Conservation (phyloP, 2,888 invertebrate genomes). For the Bombylius discolor region DNA sequence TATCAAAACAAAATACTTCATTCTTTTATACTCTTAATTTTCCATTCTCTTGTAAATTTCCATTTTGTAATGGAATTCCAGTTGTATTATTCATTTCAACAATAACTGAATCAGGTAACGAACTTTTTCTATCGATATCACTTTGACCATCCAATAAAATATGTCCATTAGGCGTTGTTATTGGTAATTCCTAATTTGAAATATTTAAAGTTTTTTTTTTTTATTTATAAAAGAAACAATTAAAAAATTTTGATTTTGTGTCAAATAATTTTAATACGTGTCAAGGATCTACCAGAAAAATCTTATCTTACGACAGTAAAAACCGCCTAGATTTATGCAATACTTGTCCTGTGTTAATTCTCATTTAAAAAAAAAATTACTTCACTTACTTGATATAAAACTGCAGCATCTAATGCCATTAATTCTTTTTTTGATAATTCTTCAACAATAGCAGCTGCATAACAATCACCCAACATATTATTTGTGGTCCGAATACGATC, state of each 20-base stretch:
- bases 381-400: constrained; percentile 39
- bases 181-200: constrained; percentile 17
- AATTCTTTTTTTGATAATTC: constrained; percentile 69
- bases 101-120: constrained; percentile 44
- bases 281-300: too few species aligned
- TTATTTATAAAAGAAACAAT: not conserved
- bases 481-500: constrained; percentile 78
- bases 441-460: constrained; percentile 74
- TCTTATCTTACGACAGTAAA: too few species aligned
- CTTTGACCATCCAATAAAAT: constrained; percentile 40
- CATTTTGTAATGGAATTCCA: constrained; percentile 16
- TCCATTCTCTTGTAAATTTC: not conserved
- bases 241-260: not conserved
- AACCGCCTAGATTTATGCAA: too few species aligned
- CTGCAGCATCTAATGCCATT: constrained; percentile 59
- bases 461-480: constrained; percentile 79
- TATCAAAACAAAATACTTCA: too few species aligned
- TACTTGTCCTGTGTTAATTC: too few species aligned
- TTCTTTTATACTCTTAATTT: not conserved
- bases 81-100: constrained; percentile 41
- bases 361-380: too few species aligned
- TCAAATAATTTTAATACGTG: not conserved
- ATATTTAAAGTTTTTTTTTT: not conserved
- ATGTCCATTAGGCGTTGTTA: constrained; percentile 39
- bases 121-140: constrained; percentile 39